These are phyloP conservation scores for Promerops cafer DNA, from an alignment of 2,113 vertebrate genomes.

Conservation along the genomic window DNA sequence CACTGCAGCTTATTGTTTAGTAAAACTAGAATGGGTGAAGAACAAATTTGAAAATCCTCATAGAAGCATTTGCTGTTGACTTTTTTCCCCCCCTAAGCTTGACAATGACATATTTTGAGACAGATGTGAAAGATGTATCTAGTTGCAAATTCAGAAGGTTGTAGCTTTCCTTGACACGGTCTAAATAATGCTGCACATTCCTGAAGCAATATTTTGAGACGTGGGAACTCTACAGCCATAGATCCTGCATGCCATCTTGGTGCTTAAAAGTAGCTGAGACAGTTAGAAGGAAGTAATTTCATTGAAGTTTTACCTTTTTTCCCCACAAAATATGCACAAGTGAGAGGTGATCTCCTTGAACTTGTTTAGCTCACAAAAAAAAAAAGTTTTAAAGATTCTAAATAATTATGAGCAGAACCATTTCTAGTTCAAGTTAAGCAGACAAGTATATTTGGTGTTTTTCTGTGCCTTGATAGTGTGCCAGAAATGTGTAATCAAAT, in stretches of 20 bases:
- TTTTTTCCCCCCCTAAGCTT: not conserved
- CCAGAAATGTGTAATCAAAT: conserved; percentile 14
- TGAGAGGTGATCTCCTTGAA: not conserved
- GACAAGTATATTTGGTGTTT: not conserved
- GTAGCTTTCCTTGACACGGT: not conserved
- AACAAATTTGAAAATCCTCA: not conserved
- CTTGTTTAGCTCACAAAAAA: not conserved
- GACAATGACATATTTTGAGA: not conserved
- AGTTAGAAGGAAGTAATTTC: not conserved
- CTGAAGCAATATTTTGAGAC: not conserved
- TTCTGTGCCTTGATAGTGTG: not conserved
- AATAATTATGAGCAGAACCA: not conserved
- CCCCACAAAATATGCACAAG: not conserved
- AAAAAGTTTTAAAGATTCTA: not conserved
- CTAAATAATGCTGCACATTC: not conserved
- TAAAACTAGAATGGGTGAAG: not conserved
- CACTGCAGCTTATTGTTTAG: not conserved
- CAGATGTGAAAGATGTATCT: not conserved
- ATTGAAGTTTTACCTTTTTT: not conserved
- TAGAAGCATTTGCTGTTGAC: not conserved
- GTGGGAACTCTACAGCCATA: not conserved
- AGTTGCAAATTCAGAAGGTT: not conserved
- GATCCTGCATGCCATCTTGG: not conserved
- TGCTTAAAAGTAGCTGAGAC: not conserved
- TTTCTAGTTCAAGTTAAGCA: not conserved